These are phyloP conservation scores for Drosophila pectinifera DNA, from an alignment of 1,140 invertebrate species.

Conservation along the genomic window DNA sequence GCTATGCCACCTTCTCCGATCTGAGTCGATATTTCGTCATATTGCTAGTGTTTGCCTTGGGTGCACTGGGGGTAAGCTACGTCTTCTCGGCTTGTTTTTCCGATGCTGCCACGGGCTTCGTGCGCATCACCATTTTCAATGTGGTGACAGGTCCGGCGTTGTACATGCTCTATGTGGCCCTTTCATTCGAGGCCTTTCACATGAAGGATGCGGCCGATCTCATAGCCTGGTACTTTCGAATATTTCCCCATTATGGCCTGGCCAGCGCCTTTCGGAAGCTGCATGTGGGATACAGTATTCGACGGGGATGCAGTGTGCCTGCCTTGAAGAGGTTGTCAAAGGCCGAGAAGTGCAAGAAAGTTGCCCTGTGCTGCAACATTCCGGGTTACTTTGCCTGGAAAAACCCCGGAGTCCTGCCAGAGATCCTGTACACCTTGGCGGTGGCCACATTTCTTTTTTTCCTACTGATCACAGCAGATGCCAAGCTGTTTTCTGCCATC, in stretches of 20 bases:
- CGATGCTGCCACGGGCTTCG: slow-evolving; percentile 89
- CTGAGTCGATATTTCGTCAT: slow-evolving; percentile 84
- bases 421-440: slow-evolving; percentile 37
- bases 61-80: slow-evolving; percentile 86
- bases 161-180: slow-evolving; percentile 86
- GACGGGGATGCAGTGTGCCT: not conserved
- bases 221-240: slow-evolving; percentile 88
- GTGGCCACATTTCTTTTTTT: slow-evolving; percentile 23
- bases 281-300: slow-evolving; percentile 20
- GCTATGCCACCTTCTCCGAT: slow-evolving; percentile 85
- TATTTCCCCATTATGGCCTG: slow-evolving; percentile 90
- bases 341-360: not conserved
- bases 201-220: slow-evolving; percentile 86
- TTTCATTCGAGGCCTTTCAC: slow-evolving; percentile 86
- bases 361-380: slow-evolving; percentile 63
- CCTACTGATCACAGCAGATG: slow-evolving; percentile 28
- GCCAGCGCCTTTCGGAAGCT: slow-evolving; percentile 67
- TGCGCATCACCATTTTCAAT: slow-evolving; percentile 88
- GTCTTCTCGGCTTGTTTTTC: slow-evolving; percentile 86
- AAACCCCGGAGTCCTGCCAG: slow-evolving; percentile 53
- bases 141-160: slow-evolving; percentile 42
- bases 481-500: slow-evolving; percentile 9
- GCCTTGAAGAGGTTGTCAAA: not conserved
- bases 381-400: slow-evolving; percentile 54
- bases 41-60: slow-evolving; percentile 85